Percentiles rank a stretch among this genome's conserved stretches.
These are phyloP conservation scores for Myripristis murdjan DNA, from an alignment of 2,797 vertebrate genomes.

Conservation along the genomic window DNA sequence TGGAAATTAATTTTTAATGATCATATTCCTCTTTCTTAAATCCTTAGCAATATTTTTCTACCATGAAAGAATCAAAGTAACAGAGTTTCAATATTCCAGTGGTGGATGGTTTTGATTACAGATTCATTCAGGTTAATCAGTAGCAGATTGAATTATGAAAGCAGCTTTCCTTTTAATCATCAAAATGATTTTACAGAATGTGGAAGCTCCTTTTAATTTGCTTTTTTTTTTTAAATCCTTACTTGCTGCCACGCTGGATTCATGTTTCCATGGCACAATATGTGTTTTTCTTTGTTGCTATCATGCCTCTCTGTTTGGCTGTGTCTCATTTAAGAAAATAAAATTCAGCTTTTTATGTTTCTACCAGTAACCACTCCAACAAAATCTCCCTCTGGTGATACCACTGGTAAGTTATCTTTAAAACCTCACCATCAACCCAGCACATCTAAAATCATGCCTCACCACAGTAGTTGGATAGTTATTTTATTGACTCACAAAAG, in stretches of 20 bases:
- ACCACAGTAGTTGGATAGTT: no score
- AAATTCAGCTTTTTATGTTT: background rate
- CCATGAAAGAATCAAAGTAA: no score
- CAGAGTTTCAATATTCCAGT: no score
- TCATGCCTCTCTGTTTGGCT: background rate
- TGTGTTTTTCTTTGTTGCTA: background rate
- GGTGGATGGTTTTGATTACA: no score
- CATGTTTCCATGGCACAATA: background rate
- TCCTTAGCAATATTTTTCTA: no score
- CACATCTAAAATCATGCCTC: background rate
- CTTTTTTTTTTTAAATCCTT: no score
- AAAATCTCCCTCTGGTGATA: accelerated
- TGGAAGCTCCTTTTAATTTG: no score
- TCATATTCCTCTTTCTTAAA: no score
- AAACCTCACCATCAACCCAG: no score
- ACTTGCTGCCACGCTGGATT: background rate
- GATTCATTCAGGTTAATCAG: background rate
- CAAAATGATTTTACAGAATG: no score
- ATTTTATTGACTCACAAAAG: no score
- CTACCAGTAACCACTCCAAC: accelerated
- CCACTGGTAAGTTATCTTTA: constrained; percentile 44
- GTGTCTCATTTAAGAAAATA: background rate
- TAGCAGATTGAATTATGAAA: background rate
- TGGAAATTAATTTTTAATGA: no score
- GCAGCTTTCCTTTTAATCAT: background rate